Base-by-base conservation (phyloP, 1,140 invertebrate species). In the Nasonia vitripennis region DNA sequence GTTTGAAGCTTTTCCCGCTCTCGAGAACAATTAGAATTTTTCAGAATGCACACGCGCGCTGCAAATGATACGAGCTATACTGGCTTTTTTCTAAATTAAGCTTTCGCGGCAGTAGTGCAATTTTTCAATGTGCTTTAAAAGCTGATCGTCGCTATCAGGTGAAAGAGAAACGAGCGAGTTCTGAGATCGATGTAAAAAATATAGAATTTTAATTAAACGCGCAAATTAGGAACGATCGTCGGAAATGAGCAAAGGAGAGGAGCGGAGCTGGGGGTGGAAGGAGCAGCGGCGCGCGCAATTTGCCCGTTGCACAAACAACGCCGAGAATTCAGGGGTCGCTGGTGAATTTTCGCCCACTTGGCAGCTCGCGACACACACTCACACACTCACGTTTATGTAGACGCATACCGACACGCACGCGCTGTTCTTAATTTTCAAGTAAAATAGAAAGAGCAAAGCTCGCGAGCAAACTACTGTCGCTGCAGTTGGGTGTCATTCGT, bases 401-500 rank as follows among this genome's bases (percentile, higher is more conserved):
- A 34, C 31, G 0, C 27, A 62, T 51, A 31, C 34, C 11, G 5
- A 20, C 73, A 23, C 68, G 34, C 17, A 41, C 71, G 27, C 71
- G 27, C 17, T 23, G 41, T 78, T 78, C 75, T 75, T 75, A 75
- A 78, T 78, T 78, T 78, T 31, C n/a, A 78, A 78, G 75, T 55
- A 51, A 78, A 78, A 78, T 37, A 77, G n/a, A 37, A 45, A 78
- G 41, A 75, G 75, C 20, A n/a, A 27, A 20, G n/a, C 41, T 10
- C n/a, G 45, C 23, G 45, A 11, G n/a, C 48, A 23, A 51, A 23
- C 23, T 71, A 31, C n/a, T 14, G 73, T 3, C 34, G 2, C 3
- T 45, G 31, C 11, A 27, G 73, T 27, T n/a, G 73, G 37, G 17
- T 75, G 41, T 45, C 41, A 45, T 45, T 45, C 41, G 41, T 45